These are phyloP conservation scores for Bellardia pandia DNA, from an alignment of 2,888 invertebrate genomes.

Conservation along the genomic window DNA sequence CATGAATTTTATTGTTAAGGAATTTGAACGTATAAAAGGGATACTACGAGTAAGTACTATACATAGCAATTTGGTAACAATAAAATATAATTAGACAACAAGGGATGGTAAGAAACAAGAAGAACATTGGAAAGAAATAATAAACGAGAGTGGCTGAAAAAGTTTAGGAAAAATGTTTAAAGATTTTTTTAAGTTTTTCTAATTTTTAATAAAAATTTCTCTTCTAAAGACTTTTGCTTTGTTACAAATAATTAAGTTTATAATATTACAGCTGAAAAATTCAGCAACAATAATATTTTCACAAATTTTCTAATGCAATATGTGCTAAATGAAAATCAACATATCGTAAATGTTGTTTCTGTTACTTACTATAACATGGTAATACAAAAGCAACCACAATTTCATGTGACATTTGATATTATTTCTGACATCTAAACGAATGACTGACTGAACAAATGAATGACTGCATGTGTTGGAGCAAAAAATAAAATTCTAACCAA, in stretches of 20 bases:
- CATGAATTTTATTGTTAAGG: background rate
- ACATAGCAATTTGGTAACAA: background rate
- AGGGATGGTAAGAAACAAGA: background rate
- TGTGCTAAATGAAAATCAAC: constrained; percentile 2
- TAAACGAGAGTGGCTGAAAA: too few relatives aligned
- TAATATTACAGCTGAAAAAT: too few relatives aligned
- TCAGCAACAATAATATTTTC: too few relatives aligned
- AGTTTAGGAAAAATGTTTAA: too few relatives aligned
- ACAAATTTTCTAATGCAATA: too few relatives aligned
- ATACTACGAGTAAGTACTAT: background rate
- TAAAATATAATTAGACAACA: background rate
- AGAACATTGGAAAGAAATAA: background rate
- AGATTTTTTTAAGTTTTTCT: too few relatives aligned
- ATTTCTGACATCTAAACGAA: constrained; percentile 42
- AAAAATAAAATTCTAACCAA: constrained; percentile 38
- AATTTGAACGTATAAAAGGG: background rate
- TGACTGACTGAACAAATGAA: constrained; percentile 8
- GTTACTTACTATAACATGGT: constrained; percentile 7
- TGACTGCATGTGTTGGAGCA: background rate
- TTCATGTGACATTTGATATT: constrained; percentile 50
- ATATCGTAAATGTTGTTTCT: constrained; percentile 2
- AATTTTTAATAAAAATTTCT: too few relatives aligned
- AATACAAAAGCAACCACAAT: constrained; percentile 41
- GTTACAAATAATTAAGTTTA: too few relatives aligned
- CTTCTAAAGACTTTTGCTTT: too few relatives aligned